These are phyloP conservation scores for Anseranas semipalmata DNA, from an alignment of 2,113 vertebrate species.

Conservation along the genomic window DNA sequence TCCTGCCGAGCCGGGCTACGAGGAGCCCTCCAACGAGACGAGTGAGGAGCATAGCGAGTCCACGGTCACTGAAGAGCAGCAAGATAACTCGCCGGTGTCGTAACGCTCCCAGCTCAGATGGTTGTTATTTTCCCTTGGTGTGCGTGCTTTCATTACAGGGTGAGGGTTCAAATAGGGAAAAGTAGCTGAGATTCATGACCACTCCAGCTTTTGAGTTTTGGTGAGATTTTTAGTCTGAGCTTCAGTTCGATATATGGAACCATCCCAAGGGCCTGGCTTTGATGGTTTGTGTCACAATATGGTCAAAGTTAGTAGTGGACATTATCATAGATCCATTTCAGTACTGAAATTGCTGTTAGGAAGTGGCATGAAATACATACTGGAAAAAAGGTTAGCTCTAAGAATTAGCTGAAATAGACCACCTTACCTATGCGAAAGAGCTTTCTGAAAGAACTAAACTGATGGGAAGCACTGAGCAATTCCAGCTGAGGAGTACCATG, in stretches of 20 bases:
- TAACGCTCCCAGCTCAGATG: slow-evolving; percentile 36
- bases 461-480: slow-evolving; percentile 52
- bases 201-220: slow-evolving; percentile 66
- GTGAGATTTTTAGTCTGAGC: slow-evolving; percentile 60
- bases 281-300: slow-evolving; percentile 56
- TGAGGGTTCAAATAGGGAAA: slow-evolving; percentile 69
- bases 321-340: slow-evolving; percentile 54
- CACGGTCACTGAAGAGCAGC: slow-evolving; percentile 53
- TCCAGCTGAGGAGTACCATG: slow-evolving; percentile 51
- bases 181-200: slow-evolving; percentile 56
- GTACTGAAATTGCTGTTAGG: slow-evolving; percentile 69
- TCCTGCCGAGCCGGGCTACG: slow-evolving; percentile 17
- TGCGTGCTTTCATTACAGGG: slow-evolving; percentile 69
- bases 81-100: slow-evolving; percentile 44
- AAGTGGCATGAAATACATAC: slow-evolving; percentile 69
- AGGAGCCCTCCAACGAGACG: slow-evolving; percentile 68
- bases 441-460: slow-evolving; percentile 58
- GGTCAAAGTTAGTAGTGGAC: slow-evolving; percentile 67
- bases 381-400: slow-evolving; percentile 60
- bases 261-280: slow-evolving; percentile 64
- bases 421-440: slow-evolving; percentile 48
- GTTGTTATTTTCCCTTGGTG: slow-evolving; percentile 53
- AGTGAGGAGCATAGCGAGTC: slow-evolving; percentile 67
- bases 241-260: slow-evolving; percentile 63
- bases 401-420: slow-evolving; percentile 52